phyloP scores from a whole-genome alignment of 1,140 invertebrate genomes.

The Odontomachus brunneus region DNA sequence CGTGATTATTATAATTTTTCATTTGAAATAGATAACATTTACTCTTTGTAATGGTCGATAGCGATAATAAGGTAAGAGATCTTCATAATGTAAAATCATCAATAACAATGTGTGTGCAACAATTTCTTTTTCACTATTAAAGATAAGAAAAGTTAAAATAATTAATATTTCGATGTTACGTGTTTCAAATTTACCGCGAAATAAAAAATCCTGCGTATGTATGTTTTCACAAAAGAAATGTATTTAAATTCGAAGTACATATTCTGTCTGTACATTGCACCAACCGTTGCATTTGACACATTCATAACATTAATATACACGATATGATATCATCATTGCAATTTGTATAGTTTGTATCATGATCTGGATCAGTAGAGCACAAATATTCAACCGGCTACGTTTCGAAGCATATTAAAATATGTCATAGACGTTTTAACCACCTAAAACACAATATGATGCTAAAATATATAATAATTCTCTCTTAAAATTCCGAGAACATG shows the following conservation, averaged over 20 bases:
- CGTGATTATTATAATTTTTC: background rate
- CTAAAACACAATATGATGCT: conserved; percentile 44
- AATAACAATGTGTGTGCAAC: background rate
- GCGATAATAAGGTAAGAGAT: background rate
- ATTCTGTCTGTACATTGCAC: background rate
- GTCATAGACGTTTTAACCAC: conserved; percentile 71
- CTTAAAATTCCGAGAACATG: too few relatives aligned
- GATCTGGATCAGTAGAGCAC: background rate
- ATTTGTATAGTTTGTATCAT: background rate
- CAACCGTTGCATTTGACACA: conserved; percentile 1
- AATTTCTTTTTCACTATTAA: too few relatives aligned
- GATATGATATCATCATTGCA: background rate
- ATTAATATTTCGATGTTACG: background rate
- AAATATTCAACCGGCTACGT: background rate
- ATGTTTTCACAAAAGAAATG: background rate
- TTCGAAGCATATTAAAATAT: too few relatives aligned
- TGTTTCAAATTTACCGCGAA: background rate
- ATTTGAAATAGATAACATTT: background rate
- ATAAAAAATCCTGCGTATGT: background rate
- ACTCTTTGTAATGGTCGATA: background rate
- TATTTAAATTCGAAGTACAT: background rate
- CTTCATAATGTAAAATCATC: background rate
- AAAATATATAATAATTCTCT: too few relatives aligned
- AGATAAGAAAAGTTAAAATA: background rate
- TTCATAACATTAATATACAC: background rate